Base-by-base conservation (phyloP, 2,797 vertebrate species). In the Sebastes cheni region DNA sequence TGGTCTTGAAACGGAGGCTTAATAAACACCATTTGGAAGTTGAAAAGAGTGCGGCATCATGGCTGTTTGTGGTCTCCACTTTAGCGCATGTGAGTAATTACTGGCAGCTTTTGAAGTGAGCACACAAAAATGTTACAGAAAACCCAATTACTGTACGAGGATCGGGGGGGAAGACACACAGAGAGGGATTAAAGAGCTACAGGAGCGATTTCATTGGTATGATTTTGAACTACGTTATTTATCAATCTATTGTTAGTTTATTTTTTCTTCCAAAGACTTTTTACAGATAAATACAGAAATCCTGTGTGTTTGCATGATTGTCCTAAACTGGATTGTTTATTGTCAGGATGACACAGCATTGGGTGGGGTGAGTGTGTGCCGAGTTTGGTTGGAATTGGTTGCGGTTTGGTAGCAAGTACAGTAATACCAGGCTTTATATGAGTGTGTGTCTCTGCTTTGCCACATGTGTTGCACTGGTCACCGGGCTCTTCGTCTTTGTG, bases 1-100 rank as follows among this genome's bases (percentile, higher is more conserved):
- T 74, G 60, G 79, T 76, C 81, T 87, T 60, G 76, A 90, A 93
- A 85, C 84, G 58, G 84, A 71, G 83, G 87, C 85, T 88, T 91
- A 87, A 89, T 92, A 91, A 93, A 92, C 91, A 92, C 89, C 87
- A 92, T 90, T 93, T 88, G 86, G 83, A 72, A 54, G 52, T 89
- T 88, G 75, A 92, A 92, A 87, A 58, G 82, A 83, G 61, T 71
- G 76, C n/a, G 78, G 83, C 81, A 75, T 75, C 75, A 62, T 72
- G 72, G 85, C 85, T 88, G 85, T 87, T 88, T 92, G 93, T 81
- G 91, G 92, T 90, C 84, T 77, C 65, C 58, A 25, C 83, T 89
- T 89, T 88, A 91, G 90, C 85, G 83, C 82, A 71, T 85, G 77
- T 76, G 78, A 92, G 90, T 89, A 92, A 94, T 89, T 89, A 92